These are phyloP conservation scores for Synchiropus splendidus DNA, from an alignment of 2,113 vertebrate species.

Conservation along the genomic window DNA sequence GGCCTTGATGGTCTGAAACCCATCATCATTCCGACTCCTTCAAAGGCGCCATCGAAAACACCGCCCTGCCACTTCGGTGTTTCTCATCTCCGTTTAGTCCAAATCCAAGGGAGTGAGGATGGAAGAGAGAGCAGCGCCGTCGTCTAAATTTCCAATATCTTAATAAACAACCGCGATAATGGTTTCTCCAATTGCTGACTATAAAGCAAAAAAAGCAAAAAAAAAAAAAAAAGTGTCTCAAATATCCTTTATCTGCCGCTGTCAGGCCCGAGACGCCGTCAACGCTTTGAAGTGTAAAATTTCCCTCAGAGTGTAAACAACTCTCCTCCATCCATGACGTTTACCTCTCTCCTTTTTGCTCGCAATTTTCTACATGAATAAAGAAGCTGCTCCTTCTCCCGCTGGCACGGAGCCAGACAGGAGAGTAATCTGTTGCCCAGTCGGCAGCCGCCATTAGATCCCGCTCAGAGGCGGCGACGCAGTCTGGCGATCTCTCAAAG, in stretches of 20 bases:
- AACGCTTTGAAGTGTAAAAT: constrained; percentile 57
- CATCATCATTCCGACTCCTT: too few relatives aligned
- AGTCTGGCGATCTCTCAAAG: constrained; percentile 23
- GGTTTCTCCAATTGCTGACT: constrained; percentile 26
- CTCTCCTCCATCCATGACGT: constrained; percentile 49
- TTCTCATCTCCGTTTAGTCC: too few relatives aligned
- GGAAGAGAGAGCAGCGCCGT: too few relatives aligned
- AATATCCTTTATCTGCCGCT: constrained; percentile 62
- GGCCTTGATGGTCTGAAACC: too few relatives aligned
- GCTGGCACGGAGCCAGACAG: constrained; percentile 45
- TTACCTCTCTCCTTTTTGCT: constrained; percentile 56
- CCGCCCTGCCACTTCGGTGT: too few relatives aligned
- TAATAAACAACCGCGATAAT: constrained; percentile 13
- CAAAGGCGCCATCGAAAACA: too few relatives aligned
- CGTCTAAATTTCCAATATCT: too few relatives aligned
- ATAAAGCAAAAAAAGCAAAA: constrained; percentile 8
- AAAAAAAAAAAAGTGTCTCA: constrained; percentile 40
- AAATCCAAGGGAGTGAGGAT: too few relatives aligned
- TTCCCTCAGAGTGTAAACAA: constrained; percentile 60
- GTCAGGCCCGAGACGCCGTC: constrained; percentile 55
- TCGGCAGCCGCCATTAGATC: constrained; percentile 51
- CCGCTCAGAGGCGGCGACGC: too few relatives aligned
- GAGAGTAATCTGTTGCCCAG: constrained; percentile 53
- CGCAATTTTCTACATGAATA: constrained; percentile 64
- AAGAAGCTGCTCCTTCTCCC: constrained; percentile 46